Evolutionary conservation across 35 echinoderm and acorn worm genomes (phyloP), one percentile per base, ranked within the genome.

Genomic region (Lytechinus pictus): DNA sequence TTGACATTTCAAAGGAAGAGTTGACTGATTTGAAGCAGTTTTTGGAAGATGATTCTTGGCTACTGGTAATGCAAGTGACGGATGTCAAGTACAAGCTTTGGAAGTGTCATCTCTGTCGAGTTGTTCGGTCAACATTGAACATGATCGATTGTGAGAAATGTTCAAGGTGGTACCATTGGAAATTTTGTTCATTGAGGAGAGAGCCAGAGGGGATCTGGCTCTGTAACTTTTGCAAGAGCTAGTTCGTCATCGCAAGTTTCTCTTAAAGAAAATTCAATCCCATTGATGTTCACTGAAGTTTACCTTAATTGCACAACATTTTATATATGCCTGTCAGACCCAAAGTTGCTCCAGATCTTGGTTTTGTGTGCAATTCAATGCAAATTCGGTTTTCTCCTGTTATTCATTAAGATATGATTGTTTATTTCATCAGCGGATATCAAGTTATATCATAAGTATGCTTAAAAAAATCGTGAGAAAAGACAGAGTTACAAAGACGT

Each of bases 121-220:
- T 21, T 44, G 52, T 53, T 10, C 28, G n/a, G 87, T 44, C 87
- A 14, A 89, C 87, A 5, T 53, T n/a, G 27, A 89, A 89, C 13
- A 89, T 89, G 87, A 89, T 89, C 27, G 87, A 89, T 2, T 89
- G 87, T 53, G 87, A 89, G n/a, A 89, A 89, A 21, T 89, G 87
- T 53, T 44, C n/a, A 8, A n/a, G 6, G 19, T 27, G n/a, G 87
- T 89, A 44, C 33, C 87, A 28, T 28, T 89, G 87, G 87, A 89
- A 87, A 19, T 87, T 1, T 5, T 87, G 86, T 87, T 19, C 10
- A 0, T 8, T 87, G 7, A 87, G 33, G 86, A 87, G 86, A 53
- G 52, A 89, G 0, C 87, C 87, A 6, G 28, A 12, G 3, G 13
- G 52, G 27, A 53, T 10, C 3, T 89, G 21, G 87, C 6, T 53